Conservation (phyloP, 1,140 invertebrate genomes). For the Aphelenchoides fujianensis region DNA sequence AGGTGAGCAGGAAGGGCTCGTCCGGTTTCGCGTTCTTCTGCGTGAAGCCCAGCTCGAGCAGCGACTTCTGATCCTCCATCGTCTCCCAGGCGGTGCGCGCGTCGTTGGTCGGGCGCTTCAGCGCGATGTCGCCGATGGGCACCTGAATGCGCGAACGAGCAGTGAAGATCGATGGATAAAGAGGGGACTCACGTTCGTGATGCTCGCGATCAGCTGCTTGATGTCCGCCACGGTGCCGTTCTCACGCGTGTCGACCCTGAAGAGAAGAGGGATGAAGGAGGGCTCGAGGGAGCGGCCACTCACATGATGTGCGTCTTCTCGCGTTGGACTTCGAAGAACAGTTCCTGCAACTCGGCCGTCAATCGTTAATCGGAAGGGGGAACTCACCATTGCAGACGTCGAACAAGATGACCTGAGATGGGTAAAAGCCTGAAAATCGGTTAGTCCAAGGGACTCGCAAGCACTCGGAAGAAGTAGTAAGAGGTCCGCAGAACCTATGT, state of each 20-base stretch:
- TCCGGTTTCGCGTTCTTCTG: constrained; percentile 48
- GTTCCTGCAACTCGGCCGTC: constrained; percentile 49
- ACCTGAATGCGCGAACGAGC: constrained; percentile 27
- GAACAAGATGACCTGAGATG: too few species aligned
- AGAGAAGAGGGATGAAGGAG: too few species aligned
- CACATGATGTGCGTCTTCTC: constrained; percentile 49
- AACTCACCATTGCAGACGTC: constrained; percentile 19
- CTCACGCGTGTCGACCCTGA: constrained; percentile 36
- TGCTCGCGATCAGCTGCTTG: constrained; percentile 45
- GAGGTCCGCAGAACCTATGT: too few species aligned
- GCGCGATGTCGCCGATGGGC: constrained; percentile 31
- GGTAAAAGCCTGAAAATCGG: too few species aligned
- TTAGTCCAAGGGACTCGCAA: too few species aligned
- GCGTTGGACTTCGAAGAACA: constrained; percentile 50
- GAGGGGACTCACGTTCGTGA: constrained; percentile 45
- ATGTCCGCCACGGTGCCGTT: constrained; percentile 39
- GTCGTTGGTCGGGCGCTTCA: constrained; percentile 32
- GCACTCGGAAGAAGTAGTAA: too few species aligned
- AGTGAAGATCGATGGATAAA: constrained; percentile 4
- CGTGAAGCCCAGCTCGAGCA: constrained; percentile 42
- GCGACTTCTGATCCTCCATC: constrained; percentile 42
- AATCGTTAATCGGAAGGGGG: too few species aligned
- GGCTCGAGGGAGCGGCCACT: too few species aligned
- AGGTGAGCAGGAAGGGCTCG: constrained; percentile 38
- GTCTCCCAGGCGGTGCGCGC: constrained; percentile 33